phyloP scores from a whole-genome alignment of 2,113 vertebrate genomes.

The Hippocampus abdominalis region DNA sequence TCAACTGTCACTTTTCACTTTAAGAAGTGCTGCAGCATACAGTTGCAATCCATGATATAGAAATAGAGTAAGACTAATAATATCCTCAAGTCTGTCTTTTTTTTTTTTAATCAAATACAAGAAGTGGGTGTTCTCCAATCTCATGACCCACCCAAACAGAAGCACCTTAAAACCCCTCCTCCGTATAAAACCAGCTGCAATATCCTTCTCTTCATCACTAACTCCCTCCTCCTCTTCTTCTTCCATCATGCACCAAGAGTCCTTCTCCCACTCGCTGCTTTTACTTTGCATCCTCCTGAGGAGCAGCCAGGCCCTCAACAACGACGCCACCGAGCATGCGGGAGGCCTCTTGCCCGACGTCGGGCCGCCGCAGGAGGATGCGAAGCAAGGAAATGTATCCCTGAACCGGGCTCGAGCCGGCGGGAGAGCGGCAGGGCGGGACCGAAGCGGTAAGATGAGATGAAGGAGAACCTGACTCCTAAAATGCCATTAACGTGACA shows the following conservation, averaged over 20 bases:
- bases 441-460: conserved; percentile 1
- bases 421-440: neutral
- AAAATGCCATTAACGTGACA: neutral
- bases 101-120: neutral
- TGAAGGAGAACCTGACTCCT: neutral
- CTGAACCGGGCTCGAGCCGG: conserved; percentile 5
- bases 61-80: too few relatives aligned
- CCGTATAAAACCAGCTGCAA: conserved; percentile 4
- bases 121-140: neutral
- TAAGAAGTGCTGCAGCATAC: too few relatives aligned
- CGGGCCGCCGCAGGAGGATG: neutral
- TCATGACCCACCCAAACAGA: neutral
- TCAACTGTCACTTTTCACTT: too few relatives aligned
- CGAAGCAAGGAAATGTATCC: neutral
- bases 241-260: conserved; percentile 2
- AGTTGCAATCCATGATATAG: too few relatives aligned
- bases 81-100: neutral
- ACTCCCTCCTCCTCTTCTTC: neutral
- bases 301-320: conserved; percentile 2
- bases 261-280: neutral
- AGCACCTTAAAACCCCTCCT: conserved; percentile 4
- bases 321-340: conserved; percentile 4
- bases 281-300: conserved; percentile 3
- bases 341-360: neutral
- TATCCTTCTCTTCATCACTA: neutral